Percentiles rank a stretch among this genome's conserved stretches.
Conservation (phyloP, 2,113 vertebrate genomes). For the Origma solitaria region DNA sequence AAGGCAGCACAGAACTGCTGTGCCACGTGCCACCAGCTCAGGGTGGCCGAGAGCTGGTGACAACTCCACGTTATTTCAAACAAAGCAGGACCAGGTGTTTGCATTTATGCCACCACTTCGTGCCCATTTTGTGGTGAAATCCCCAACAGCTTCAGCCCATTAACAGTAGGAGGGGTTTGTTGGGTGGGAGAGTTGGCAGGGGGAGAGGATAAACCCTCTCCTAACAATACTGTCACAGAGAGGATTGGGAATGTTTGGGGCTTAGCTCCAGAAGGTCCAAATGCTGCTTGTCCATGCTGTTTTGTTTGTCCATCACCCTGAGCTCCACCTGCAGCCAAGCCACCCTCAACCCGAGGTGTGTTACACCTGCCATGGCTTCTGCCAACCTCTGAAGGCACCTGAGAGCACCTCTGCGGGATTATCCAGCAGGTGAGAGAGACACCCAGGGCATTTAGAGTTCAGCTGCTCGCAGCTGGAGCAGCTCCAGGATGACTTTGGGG, state of each 20-base stretch:
- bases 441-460: background rate
- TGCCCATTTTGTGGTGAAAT: background rate
- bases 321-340: background rate
- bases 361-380: background rate
- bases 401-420: background rate
- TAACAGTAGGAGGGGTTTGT: background rate
- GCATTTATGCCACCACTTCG: background rate
- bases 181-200: fast-evolving
- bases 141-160: background rate
- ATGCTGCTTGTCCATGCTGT: background rate
- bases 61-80: background rate
- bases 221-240: background rate
- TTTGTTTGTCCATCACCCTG: background rate
- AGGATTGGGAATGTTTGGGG: background rate
- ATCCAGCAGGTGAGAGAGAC: background rate
- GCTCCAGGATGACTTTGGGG: background rate
- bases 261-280: background rate
- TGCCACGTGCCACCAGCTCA: background rate
- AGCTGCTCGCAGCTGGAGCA: background rate
- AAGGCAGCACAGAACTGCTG: background rate
- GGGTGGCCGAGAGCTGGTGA: background rate
- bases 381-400: background rate
- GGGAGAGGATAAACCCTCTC: background rate
- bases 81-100: background rate
- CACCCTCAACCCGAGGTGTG: background rate